Base-by-base conservation (phyloP, 2,113 vertebrate species). In the Ceyx melanurus region DNA sequence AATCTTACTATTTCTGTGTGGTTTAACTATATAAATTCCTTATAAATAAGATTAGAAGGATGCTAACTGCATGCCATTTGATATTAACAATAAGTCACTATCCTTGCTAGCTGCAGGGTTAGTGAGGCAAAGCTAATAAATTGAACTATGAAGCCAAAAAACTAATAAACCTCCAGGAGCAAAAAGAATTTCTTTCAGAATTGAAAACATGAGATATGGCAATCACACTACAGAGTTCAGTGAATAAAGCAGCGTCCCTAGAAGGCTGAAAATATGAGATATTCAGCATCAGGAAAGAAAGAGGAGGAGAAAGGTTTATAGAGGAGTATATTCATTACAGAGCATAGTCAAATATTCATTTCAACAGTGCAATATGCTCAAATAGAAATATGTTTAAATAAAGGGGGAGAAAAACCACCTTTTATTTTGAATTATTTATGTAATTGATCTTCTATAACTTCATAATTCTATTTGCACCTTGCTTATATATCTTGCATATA, bases 121-220 rank as follows among this genome's bases (percentile, higher is more conserved):
- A 82, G 19, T 85, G 51, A 96, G 48, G 28, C 33, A 93, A 84
- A 88, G 29, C 25, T 65, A 86, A 92, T 89, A 92, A 90, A 91
- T 93, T 67, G 73, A 72, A 82, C 4, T 29, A 23, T 9, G 31
- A 91, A 90, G 22, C 7, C 5, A 29, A 81, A 94, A 88, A 88
- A 7, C 28, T 58, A 74, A 64, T 82, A 78, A 45, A 83, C 82
- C 17, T 86, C 13, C 6, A 35, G 58, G 11, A 48, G 10, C 31
- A 82, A 87, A 82, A 88, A 16, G 1, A 26, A 61, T 46, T 29
- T 65, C 6, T 64, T 73, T 82, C 33, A 42, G 33, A 50, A 53
- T 22, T 79, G 42, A 82, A 40, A 85, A n/a, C 22, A 70, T n/a
- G 5, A 33, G 53, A n/a, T 87, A 26, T 70, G 33, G 11, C n/a